Percentiles rank a stretch among this genome's conserved stretches.
Conservation (phyloP, 2,888 invertebrate species). For the Sminthurides aquaticus region DNA sequence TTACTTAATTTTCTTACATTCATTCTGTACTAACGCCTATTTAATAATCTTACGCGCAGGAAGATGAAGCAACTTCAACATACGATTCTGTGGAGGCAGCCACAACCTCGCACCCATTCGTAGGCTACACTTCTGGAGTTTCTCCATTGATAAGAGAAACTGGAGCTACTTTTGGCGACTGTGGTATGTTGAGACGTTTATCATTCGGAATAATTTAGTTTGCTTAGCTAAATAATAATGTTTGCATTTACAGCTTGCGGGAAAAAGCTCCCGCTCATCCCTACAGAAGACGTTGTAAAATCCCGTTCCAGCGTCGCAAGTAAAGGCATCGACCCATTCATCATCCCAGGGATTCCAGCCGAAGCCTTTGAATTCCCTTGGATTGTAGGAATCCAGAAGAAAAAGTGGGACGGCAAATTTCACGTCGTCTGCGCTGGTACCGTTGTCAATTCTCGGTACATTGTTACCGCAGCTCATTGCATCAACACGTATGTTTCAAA, state of each 20-base stretch:
- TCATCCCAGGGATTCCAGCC: slow-evolving; percentile 10
- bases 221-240: neutral
- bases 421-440: slow-evolving; percentile 14
- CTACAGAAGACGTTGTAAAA: too few species aligned
- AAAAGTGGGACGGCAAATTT: slow-evolving; percentile 8
- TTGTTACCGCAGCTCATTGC: slow-evolving; percentile 23
- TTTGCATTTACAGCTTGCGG: neutral
- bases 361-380: slow-evolving; percentile 12
- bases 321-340: neutral
- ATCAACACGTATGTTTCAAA: slow-evolving; percentile 10
- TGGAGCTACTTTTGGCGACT: neutral
- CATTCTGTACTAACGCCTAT: too few species aligned
- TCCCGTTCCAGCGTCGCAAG: neutral
- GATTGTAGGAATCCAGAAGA: slow-evolving; percentile 11
- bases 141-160: neutral
- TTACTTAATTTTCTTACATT: too few species aligned
- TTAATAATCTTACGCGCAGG: too few species aligned
- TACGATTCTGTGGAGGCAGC: too few species aligned
- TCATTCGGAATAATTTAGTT: neutral
- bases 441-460: slow-evolving; percentile 21
- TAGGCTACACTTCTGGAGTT: too few species aligned
- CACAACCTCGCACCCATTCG: too few species aligned
- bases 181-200: neutral
- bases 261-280: neutral
- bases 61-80: too few species aligned